Percentiles rank a stretch among this genome's conserved stretches.
Conservation (phyloP, 2,113 vertebrate species). For the Galemys pyrenaicus region DNA sequence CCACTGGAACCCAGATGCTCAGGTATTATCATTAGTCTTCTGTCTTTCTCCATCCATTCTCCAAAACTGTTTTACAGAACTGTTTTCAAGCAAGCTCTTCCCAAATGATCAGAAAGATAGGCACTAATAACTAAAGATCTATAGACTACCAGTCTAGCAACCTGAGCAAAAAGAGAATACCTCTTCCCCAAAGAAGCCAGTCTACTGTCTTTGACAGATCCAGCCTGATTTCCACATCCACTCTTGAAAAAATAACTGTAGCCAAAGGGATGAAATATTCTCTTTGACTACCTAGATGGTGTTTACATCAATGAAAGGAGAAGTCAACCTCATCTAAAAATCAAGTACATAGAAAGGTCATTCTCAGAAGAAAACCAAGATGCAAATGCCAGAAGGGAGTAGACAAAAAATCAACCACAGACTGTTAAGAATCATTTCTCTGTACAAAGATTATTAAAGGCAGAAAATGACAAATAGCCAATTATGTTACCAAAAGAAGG, state of each 20-base stretch:
- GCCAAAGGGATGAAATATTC: neutral
- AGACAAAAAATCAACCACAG: neutral
- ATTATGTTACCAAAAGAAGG: neutral
- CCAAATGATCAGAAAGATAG: neutral
- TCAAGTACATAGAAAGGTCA: neutral
- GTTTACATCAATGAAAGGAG: neutral
- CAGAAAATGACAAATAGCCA: conserved; percentile 16
- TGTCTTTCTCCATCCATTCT: neutral
- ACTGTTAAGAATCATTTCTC: conserved; percentile 1
- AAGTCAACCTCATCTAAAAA: neutral
- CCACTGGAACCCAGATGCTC: neutral
- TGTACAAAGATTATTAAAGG: conserved; percentile 1
- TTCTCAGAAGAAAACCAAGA: conserved; percentile 25
- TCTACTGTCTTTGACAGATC: neutral
- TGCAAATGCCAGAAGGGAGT: neutral
- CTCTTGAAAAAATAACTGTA: neutral
- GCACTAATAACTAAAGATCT: neutral
- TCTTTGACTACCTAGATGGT: neutral
- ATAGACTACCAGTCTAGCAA: neutral
- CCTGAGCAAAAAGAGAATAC: neutral
- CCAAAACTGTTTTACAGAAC: neutral
- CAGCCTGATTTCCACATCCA: neutral
- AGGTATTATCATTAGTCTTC: neutral
- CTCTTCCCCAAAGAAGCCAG: neutral
- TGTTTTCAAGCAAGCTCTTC: conserved; percentile 46